phyloP scores from a whole-genome alignment of 2,113 vertebrate genomes.

The Xenopus borealis region DNA sequence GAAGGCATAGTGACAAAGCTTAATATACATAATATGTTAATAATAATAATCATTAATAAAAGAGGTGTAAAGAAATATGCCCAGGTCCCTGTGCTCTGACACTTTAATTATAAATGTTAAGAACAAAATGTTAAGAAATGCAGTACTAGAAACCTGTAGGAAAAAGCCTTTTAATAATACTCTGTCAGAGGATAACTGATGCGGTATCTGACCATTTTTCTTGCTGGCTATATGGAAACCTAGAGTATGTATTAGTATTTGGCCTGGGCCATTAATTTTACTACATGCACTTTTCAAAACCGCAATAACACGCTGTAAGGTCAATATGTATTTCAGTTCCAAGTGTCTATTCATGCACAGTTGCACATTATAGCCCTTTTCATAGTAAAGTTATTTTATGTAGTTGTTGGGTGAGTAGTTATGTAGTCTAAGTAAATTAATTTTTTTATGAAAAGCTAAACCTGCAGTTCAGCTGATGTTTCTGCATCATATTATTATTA shows the following conservation, averaged over 20 bases:
- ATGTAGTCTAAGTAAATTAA: constrained; percentile 4
- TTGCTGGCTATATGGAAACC: constrained; percentile 3
- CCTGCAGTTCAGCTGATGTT: constrained; percentile 18
- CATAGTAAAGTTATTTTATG: constrained; percentile 33
- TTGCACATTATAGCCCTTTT: constrained; percentile 41
- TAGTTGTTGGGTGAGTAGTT: constrained; percentile 29
- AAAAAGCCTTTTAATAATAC: too few relatives aligned
- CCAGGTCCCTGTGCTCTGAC: too few relatives aligned
- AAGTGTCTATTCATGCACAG: constrained; percentile 33
- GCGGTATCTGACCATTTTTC: not conserved
- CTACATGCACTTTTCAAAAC: constrained; percentile 27
- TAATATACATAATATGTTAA: too few relatives aligned
- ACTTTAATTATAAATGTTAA: too few relatives aligned
- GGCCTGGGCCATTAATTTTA: constrained; percentile 36
- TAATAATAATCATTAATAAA: too few relatives aligned
- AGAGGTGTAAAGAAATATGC: too few relatives aligned
- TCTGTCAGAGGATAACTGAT: too few relatives aligned
- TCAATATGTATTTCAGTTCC: constrained; percentile 17
- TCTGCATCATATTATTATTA: not conserved
- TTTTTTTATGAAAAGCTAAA: constrained; percentile 22
- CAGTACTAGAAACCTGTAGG: too few relatives aligned
- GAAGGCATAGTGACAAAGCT: too few relatives aligned
- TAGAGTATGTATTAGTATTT: constrained; percentile 12
- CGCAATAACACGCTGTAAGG: constrained; percentile 25
- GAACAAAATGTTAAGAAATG: too few relatives aligned